These are phyloP conservation scores for Paelopatides confundens DNA, from an alignment of 53 echinoderm and acorn worm genomes.

Conservation along the genomic window DNA sequence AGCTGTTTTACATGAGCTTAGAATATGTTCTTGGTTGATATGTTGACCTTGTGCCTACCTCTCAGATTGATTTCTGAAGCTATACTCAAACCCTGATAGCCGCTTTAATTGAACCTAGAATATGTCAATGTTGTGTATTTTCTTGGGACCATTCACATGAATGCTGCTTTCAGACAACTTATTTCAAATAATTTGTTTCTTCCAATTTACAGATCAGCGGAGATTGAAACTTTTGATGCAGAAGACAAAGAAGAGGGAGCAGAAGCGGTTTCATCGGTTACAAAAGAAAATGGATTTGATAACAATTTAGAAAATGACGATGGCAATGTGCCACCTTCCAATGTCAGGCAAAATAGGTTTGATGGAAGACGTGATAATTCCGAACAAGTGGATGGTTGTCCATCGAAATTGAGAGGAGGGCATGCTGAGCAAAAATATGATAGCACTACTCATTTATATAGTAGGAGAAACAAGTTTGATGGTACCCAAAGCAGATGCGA, in stretches of 20 bases:
- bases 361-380: not conserved
- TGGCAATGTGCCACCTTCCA: not conserved
- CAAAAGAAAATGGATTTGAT: not conserved
- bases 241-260: not conserved
- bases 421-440: not conserved
- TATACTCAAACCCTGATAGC: too few relatives aligned
- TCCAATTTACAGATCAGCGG: not conserved
- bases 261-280: not conserved
- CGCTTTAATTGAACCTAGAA: too few relatives aligned
- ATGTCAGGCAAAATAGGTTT: not conserved
- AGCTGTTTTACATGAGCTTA: too few relatives aligned
- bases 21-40: too few relatives aligned
- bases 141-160: too few relatives aligned
- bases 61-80: too few relatives aligned
- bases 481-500: not conserved
- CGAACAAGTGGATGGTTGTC: not conserved
- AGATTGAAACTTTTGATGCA: not conserved
- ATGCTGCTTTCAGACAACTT: too few relatives aligned
- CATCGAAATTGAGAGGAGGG: not conserved
- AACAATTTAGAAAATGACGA: not conserved
- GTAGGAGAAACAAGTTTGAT: not conserved
- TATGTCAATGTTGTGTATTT: too few relatives aligned
- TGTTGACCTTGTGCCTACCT: too few relatives aligned
- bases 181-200: too few relatives aligned
- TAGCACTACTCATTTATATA: not conserved